Conservation (phyloP, 2,888 invertebrate genomes). For the Drosophila buzzatii region DNA sequence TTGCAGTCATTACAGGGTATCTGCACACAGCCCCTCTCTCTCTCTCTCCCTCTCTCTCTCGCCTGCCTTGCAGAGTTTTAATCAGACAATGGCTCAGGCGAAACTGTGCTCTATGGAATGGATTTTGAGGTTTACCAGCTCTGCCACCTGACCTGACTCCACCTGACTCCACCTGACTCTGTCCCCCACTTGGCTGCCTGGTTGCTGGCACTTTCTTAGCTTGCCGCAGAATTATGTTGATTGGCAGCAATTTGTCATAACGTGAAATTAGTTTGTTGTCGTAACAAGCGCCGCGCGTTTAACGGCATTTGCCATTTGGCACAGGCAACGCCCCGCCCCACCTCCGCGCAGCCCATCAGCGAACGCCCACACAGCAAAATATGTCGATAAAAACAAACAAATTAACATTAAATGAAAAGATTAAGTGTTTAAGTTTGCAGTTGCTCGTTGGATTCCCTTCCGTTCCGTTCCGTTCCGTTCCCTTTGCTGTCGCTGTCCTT, state of each 20-base stretch:
- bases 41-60: too few species aligned
- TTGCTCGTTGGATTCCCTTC: conserved; percentile 40
- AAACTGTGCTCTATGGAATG: conserved; percentile 14
- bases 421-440: conserved; percentile 82
- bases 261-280: conserved; percentile 81
- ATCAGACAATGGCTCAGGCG: conserved; percentile 48
- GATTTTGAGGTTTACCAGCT: conserved; percentile 6
- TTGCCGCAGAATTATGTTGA: conserved; percentile 79
- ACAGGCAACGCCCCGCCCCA: conserved; percentile 3
- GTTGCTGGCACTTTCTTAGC: conserved; percentile 65
- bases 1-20: conserved; percentile 6
- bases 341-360: neutral
- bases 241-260: conserved; percentile 82
- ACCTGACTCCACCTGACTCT: neutral
- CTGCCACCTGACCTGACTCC: conserved; percentile 28
- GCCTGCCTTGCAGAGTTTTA: conserved; percentile 42
- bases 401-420: conserved; percentile 81
- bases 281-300: conserved; percentile 79
- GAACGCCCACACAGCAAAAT: conserved; percentile 57
- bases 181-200: neutral
- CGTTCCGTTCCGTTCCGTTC: too few species aligned
- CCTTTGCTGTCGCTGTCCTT: conserved; percentile 26
- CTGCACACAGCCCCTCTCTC: too few species aligned
- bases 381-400: conserved; percentile 82
- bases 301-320: conserved; percentile 64